Base-by-base conservation (phyloP, 1,140 invertebrate species). In the Sitobion miscanthi region DNA sequence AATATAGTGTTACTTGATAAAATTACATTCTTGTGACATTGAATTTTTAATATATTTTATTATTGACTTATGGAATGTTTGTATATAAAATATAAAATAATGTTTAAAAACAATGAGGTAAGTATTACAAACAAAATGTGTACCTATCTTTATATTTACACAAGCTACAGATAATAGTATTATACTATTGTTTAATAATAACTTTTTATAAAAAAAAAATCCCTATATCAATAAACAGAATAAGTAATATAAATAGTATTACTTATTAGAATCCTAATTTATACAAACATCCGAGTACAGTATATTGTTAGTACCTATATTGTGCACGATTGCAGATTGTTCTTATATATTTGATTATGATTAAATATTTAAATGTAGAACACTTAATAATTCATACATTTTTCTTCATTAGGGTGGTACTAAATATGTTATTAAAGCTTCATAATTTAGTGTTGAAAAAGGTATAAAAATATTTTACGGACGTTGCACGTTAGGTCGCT, bases 341-440 rank as follows among this genome's bases (percentile, higher is more conserved):
- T n/a, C n/a, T 77, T 77, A 77, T 77, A 77, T n/a, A n/a, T 77
- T 77, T 77, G 30, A 35, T 77, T 77, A 77, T 77, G 62, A 77
- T 77, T n/a, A 77, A 77, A 77, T 77, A 77, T 77, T 77, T n/a
- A n/a, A n/a, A 77, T n/a, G 5, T 77, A n/a, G 14, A 77, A 77
- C n/a, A n/a, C 62, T 77, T n/a, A 77, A 77, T 77, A 77, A 77
- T 77, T 2, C 14, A 77, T 77, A 77, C 14, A 77, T 77, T 77
- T 77, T 77, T 77, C 62, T 77, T 77, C 30, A 77, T 77, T 77
- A n/a, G 62, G n/a, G 17, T 77, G 14, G 11, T n/a, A 35, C 62
- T 77, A n/a, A 77, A 77, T 77, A 77, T 77, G 62, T 77, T 77
- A 77, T n/a, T n/a, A 77, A n/a, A n/a, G 62, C 14, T 77, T 77